Evolutionary conservation across 2,888 invertebrate species (phyloP).

Genomic region (Bombylius major): DNA sequence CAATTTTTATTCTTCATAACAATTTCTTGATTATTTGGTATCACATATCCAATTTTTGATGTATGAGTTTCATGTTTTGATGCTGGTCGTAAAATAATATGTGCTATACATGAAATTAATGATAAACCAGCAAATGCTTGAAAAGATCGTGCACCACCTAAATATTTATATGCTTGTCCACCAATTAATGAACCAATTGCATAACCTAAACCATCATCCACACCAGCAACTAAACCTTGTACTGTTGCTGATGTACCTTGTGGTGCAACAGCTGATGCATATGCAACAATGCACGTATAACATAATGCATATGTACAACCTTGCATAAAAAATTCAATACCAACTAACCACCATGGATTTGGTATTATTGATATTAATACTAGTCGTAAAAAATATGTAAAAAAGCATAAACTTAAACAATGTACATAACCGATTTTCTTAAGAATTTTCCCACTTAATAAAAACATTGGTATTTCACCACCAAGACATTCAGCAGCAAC

Average conservation of each 20-base stretch:
- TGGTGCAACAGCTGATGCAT: slow-evolving; percentile 52
- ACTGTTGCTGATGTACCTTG: slow-evolving; percentile 71
- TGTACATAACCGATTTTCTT: slow-evolving; percentile 64
- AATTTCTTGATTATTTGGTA: slow-evolving; percentile 11
- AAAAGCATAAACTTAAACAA: slow-evolving; percentile 63
- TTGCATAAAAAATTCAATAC: slow-evolving; percentile 67
- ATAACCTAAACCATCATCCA: slow-evolving; percentile 76
- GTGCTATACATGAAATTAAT: slow-evolving; percentile 30
- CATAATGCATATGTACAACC: slow-evolving; percentile 80
- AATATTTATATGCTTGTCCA: slow-evolving; percentile 50
- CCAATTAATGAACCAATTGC: slow-evolving; percentile 63
- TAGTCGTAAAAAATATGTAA: slow-evolving; percentile 62
- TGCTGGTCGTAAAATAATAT: slow-evolving; percentile 30
- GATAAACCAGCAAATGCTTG: slow-evolving; percentile 37
- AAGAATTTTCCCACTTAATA: slow-evolving; percentile 60
- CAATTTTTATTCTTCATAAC: no score
- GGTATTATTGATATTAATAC: slow-evolving; percentile 61
- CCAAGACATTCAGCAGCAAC: slow-evolving; percentile 67
- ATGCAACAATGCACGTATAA: slow-evolving; percentile 68
- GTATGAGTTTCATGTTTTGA: slow-evolving; percentile 22
- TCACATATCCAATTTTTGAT: slow-evolving; percentile 5
- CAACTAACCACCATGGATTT: slow-evolving; percentile 71
- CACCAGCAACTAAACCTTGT: slow-evolving; percentile 76
- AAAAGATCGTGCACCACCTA: slow-evolving; percentile 48
- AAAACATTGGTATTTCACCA: slow-evolving; percentile 67